Percentiles rank a stretch among this genome's conserved stretches.
phyloP scores from a whole-genome alignment of 2,888 invertebrate genomes.

The Chaitophorus viminalis region DNA sequence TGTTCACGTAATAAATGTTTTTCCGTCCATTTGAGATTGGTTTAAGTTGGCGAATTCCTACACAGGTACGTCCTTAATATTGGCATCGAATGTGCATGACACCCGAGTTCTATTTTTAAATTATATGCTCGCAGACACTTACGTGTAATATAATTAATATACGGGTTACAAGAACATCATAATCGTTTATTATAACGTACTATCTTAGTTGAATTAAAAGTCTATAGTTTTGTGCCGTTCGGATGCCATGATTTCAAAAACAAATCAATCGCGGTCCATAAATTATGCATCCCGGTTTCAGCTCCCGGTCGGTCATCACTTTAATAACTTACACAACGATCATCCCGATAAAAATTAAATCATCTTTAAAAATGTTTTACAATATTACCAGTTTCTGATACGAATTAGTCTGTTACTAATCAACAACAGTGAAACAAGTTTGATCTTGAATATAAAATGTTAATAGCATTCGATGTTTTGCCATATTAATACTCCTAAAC shows the following conservation, averaged over 20 bases:
- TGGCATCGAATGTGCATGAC: not conserved
- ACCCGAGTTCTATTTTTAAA: not conserved
- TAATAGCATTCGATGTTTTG: not conserved
- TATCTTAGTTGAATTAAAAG: not conserved
- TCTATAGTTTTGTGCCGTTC: not conserved
- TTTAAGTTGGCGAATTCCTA: not conserved
- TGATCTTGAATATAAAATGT: not conserved
- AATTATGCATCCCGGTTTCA: not conserved
- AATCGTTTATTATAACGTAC: not conserved
- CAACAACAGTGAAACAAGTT: conserved; percentile 29
- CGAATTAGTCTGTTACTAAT: conserved; percentile 4
- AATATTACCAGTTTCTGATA: conserved; percentile 6
- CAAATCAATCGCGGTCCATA: conserved; percentile 6
- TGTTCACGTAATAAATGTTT: conserved; percentile 1
- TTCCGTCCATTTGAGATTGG: conserved; percentile 33
- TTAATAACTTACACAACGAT: not conserved
- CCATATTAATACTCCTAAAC: not conserved
- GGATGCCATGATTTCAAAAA: not conserved
- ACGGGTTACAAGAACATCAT: not conserved
- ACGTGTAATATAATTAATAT: conserved; percentile 13
- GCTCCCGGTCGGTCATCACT: conserved; percentile 21
- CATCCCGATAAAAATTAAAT: not conserved
- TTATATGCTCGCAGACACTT: no score
- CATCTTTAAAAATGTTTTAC: not conserved
- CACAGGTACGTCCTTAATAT: not conserved